A percentile compares a stretch with the other conserved stretches of the same genome.
Evolutionary conservation across 2,888 invertebrate species (phyloP).

Genomic region (Tachystola acroxantha): DNA sequence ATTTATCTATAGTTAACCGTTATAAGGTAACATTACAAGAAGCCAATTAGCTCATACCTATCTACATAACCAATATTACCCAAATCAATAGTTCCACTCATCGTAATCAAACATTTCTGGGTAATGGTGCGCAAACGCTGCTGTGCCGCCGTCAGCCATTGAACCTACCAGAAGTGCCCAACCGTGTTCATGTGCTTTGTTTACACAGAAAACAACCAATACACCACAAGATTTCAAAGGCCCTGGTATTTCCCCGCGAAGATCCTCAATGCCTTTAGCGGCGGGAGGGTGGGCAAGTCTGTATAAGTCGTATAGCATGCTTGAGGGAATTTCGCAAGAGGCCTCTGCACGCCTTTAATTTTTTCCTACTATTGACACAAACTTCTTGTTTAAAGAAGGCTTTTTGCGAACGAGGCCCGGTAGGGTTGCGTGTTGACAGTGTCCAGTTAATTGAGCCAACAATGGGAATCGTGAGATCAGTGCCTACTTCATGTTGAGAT

Average conservation of each 20-base stretch:
- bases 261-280: not conserved
- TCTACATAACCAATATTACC: too few relatives aligned
- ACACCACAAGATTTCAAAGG: not conserved
- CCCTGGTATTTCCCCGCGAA: not conserved
- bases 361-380: conserved; percentile 39
- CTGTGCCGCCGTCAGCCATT: conserved; percentile 50
- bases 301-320: conserved; percentile 16
- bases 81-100: too few relatives aligned
- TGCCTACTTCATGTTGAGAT: not conserved
- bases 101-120: conserved; percentile 22
- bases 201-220: conserved; percentile 53
- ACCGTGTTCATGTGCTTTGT: conserved; percentile 57
- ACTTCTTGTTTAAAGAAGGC: conserved; percentile 43
- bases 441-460: conserved; percentile 41
- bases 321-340: conserved; percentile 58
- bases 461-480: not conserved
- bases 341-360: conserved; percentile 55
- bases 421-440: conserved; percentile 54
- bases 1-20: too few relatives aligned
- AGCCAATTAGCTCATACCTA: too few relatives aligned
- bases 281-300: conserved; percentile 4
- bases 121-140: conserved; percentile 32
- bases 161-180: conserved; percentile 58
- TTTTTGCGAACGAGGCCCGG: conserved; percentile 64
- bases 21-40: too few relatives aligned